phyloP scores from a whole-genome alignment of 2,888 invertebrate species.

The Ophion slaviceki region DNA sequence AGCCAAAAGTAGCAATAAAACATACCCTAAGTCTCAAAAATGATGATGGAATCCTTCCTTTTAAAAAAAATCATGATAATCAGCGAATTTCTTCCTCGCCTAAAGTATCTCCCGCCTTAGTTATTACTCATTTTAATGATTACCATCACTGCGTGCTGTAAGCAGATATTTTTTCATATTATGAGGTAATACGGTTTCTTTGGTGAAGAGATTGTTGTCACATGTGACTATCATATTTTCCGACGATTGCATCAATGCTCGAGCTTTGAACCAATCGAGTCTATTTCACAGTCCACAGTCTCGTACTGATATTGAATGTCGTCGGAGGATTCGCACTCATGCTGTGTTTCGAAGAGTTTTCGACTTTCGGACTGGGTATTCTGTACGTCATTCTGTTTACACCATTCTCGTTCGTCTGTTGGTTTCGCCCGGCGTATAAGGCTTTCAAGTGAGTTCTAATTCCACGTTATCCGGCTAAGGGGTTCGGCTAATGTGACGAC shows the following conservation, averaged over 20 bases:
- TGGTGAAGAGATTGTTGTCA: neutral
- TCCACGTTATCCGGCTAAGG: neutral
- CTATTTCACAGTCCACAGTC: constrained; percentile 92
- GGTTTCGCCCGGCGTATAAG: constrained; percentile 99
- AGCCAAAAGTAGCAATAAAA: too few relatives aligned
- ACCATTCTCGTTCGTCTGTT: constrained; percentile 98
- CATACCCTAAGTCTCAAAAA: too few relatives aligned
- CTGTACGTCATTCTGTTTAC: constrained; percentile 96
- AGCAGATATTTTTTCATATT: too few relatives aligned
- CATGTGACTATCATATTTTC: neutral
- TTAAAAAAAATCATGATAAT: too few relatives aligned
- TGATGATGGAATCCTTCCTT: too few relatives aligned
- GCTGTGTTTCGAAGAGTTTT: constrained; percentile 86
- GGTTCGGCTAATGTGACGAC: neutral
- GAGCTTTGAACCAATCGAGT: neutral
- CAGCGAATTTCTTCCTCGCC: too few relatives aligned
- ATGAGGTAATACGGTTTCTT: too few relatives aligned
- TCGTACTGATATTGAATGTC: constrained; percentile 93
- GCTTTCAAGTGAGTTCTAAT: constrained; percentile 90
- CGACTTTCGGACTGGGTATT: constrained; percentile 94
- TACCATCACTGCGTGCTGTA: too few relatives aligned
- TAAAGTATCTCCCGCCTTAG: too few relatives aligned
- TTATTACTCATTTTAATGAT: too few relatives aligned
- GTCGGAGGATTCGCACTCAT: constrained; percentile 93
- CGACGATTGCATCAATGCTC: neutral